Conservation (phyloP, 2,113 vertebrate species). For the Polypterus bichir region DNA sequence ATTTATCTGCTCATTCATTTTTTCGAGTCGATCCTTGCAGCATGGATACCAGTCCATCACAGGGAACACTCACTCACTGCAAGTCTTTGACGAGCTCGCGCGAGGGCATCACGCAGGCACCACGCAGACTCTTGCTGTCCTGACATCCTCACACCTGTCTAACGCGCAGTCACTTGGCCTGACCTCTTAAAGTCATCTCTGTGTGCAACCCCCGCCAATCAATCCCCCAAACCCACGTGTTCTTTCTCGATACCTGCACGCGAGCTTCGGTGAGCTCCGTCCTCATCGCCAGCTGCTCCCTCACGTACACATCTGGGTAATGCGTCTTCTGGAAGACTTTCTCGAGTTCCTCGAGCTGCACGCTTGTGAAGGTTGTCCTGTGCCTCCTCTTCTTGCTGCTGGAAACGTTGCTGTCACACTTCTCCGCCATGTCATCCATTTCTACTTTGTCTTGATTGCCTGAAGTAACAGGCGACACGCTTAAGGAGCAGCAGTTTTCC, state of each 20-base stretch:
- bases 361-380: conserved; percentile 90
- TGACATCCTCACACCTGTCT: too few relatives aligned
- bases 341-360: conserved; percentile 92
- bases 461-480: conserved; percentile 64
- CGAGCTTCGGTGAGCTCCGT: conserved; percentile 94
- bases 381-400: conserved; percentile 95
- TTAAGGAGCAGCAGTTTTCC: conserved; percentile 69
- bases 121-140: too few relatives aligned
- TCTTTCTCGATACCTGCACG: conserved; percentile 70
- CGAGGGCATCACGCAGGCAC: too few relatives aligned
- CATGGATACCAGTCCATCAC: too few relatives aligned
- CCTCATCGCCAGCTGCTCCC: conserved; percentile 91
- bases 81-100: too few relatives aligned
- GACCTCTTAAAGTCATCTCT: too few relatives aligned
- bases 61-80: too few relatives aligned
- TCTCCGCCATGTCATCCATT: conserved; percentile 76
- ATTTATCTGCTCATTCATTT: too few relatives aligned
- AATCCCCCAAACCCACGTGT: too few relatives aligned
- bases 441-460: conserved; percentile 69
- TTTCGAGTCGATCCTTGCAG: too few relatives aligned
- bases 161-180: too few relatives aligned
- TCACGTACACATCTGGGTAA: conserved; percentile 95
- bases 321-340: conserved; percentile 98
- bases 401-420: conserved; percentile 93
- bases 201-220: too few relatives aligned